Evolutionary conservation across 2,113 vertebrate species (phyloP).

Genomic region (Oryzias curvinotus): DNA sequence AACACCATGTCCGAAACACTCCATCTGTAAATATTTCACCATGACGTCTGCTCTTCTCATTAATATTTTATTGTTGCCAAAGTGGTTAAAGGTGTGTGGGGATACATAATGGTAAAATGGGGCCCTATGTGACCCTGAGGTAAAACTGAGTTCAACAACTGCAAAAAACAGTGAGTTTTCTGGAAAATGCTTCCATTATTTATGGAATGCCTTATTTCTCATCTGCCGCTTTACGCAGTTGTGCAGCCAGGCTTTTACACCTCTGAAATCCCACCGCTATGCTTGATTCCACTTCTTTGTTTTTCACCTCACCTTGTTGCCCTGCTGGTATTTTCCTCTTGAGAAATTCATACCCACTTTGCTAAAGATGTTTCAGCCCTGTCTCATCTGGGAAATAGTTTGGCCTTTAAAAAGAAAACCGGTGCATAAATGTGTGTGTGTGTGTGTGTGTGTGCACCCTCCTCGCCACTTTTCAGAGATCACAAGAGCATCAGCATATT

Average conservation of each 20-base stretch:
- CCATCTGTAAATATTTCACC: conserved; percentile 46
- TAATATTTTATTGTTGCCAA: conserved; percentile 58
- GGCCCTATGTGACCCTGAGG: conserved; percentile 10
- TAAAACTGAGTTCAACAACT: conserved; percentile 28
- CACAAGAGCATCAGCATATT: conserved; percentile 62
- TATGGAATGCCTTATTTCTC: conserved; percentile 14
- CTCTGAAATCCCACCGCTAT: background rate
- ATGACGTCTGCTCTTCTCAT: conserved; percentile 22
- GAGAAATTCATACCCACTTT: conserved; percentile 15
- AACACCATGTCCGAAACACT: conserved; percentile 15
- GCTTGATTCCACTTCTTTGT: conserved; percentile 29
- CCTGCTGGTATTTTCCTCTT: conserved; percentile 22
- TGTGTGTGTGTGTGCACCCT: conserved; percentile 10
- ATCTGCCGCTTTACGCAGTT: conserved; percentile 1
- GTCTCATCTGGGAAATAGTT: conserved; percentile 29
- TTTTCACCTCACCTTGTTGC: conserved; percentile 33
- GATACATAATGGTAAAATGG: conserved; percentile 15
- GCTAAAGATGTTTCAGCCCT: conserved; percentile 24
- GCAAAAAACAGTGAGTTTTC: background rate
- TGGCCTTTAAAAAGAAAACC: conserved; percentile 52
- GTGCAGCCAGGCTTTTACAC: conserved; percentile 8
- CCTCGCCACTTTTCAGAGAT: conserved; percentile 25
- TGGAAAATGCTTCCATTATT: conserved; percentile 31
- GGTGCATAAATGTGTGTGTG: background rate
- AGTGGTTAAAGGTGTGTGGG: conserved; percentile 25